These are phyloP conservation scores for cat (Felis catus) DNA, from an alignment of 2,113 vertebrate genomes.

Conservation along the genomic window F.catus_Fca126_mat1.0 CM031420.1:8133001-8133500, in stretches of 20 bases:
- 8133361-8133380: neutral
- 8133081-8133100: too few species aligned
- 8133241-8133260: neutral
- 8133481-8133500: neutral
- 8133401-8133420: neutral
- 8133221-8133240: too few species aligned
- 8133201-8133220: too few species aligned
- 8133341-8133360: neutral
- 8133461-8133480: neutral
- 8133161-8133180: too few species aligned
- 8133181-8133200: too few species aligned
- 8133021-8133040: too few species aligned
- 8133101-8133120: too few species aligned
- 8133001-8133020: neutral
- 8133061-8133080: too few species aligned
- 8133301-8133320: neutral
- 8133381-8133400: neutral
- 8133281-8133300: neutral
- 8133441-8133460: neutral
- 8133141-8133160: too few species aligned
- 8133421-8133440: neutral
- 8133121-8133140: too few species aligned
- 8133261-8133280: neutral
- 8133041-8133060: too few species aligned
- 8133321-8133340: neutral